Evolutionary conservation across 1,140 invertebrate species (phyloP).

Genomic region (Plectrocnemia conspersa): DNA sequence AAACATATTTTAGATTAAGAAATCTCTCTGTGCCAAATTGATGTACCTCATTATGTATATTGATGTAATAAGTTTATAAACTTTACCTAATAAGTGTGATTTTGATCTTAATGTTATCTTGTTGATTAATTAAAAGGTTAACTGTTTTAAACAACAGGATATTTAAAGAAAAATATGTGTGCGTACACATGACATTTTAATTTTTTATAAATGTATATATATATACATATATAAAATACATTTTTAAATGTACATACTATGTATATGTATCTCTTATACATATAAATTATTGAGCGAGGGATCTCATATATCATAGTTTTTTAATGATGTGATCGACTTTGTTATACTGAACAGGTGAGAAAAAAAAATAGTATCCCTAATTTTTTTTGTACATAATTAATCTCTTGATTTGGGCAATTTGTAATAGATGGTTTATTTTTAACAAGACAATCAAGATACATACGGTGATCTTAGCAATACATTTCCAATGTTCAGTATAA

Average conservation of each 20-base stretch:
- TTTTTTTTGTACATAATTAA: too few species aligned
- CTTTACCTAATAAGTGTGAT: conserved; percentile 38
- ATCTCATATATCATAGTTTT: conserved; percentile 24
- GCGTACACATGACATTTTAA: conserved; percentile 33
- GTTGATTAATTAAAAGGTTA: conserved; percentile 34
- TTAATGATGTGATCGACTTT: too few species aligned
- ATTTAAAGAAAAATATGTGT: conserved; percentile 23
- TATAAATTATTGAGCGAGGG: conserved; percentile 26
- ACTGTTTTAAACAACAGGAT: conserved; percentile 26
- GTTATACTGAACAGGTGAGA: too few species aligned
- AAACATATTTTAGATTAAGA: conserved; percentile 35
- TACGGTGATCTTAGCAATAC: too few species aligned
- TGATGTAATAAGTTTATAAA: conserved; percentile 49
- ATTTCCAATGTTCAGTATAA: too few species aligned
- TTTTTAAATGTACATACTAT: conserved; percentile 18
- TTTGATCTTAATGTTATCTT: conserved; percentile 33
- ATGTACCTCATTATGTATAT: conserved; percentile 53
- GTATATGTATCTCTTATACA: neutral
- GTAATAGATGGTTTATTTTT: too few species aligned
- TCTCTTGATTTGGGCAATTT: too few species aligned
- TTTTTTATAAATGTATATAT: conserved; percentile 35
- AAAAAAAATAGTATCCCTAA: too few species aligned
- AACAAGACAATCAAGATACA: too few species aligned
- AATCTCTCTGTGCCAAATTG: conserved; percentile 56
- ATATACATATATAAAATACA: conserved; percentile 16